These are phyloP conservation scores for Microplitis demolitor DNA, from an alignment of 1,140 invertebrate species.

Conservation along the genomic window DNA sequence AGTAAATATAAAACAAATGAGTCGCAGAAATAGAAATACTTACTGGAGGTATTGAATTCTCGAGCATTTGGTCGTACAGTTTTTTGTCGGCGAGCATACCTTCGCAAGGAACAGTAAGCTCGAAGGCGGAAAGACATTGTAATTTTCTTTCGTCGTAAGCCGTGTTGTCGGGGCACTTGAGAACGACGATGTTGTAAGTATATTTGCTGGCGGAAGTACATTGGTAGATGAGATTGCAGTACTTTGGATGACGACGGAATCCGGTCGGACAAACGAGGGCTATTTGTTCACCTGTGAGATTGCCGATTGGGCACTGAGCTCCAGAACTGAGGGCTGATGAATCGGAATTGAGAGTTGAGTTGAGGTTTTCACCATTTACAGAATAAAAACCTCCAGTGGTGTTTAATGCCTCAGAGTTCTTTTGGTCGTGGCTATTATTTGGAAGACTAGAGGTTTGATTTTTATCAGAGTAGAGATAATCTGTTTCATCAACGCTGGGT, in stretches of 20 bases:
- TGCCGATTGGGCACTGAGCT: conserved; percentile 10
- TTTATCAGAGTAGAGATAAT: no score
- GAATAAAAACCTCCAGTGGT: no score
- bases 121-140: conserved; percentile 66
- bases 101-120: conserved; percentile 62
- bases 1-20: not conserved
- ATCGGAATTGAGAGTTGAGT: not conserved
- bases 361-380: no score
- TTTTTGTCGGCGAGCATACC: conserved; percentile 57
- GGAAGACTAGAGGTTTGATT: no score
- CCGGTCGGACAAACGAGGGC: conserved; percentile 74
- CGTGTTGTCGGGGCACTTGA: conserved; percentile 73
- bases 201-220: conserved; percentile 63
- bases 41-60: conserved; percentile 1
- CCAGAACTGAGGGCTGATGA: no score
- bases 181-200: conserved; percentile 66
- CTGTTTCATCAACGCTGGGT: no score
- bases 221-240: conserved; percentile 80
- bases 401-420: no score
- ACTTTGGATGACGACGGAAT: conserved; percentile 76
- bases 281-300: conserved; percentile 63
- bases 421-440: no score
- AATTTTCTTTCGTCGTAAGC: conserved; percentile 70
- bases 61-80: conserved; percentile 28
- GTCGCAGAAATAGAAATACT: no score